These are phyloP conservation scores for Drosophila pseudoobscura DNA, from an alignment of 1,140 invertebrate genomes.

Conservation along the genomic window DNA sequence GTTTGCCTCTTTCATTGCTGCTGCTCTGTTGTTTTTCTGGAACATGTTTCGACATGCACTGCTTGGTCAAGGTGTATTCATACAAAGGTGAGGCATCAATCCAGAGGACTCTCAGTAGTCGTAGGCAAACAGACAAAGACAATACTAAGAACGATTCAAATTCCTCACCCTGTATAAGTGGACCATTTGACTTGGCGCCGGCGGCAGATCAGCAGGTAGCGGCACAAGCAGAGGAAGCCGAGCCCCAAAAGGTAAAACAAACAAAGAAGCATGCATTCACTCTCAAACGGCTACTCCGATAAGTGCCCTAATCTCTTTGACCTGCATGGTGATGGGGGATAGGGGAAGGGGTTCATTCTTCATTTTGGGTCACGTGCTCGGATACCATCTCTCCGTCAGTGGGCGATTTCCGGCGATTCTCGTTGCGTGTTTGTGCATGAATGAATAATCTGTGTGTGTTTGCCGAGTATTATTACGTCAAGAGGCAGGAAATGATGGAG, in stretches of 20 bases:
- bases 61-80: conserved; percentile 61
- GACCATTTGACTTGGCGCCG: conserved; percentile 47
- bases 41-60: conserved; percentile 77
- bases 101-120: too few relatives aligned
- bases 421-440: conserved; percentile 55
- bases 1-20: conserved; percentile 45
- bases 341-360: conserved; percentile 28
- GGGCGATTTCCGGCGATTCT: conserved; percentile 69
- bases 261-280: conserved; percentile 31
- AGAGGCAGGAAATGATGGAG: conserved; percentile 42
- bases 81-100: conserved; percentile 1
- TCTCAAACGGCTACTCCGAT: conserved; percentile 33
- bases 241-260: conserved; percentile 47
- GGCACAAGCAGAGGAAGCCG: conserved; percentile 9
- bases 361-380: conserved; percentile 69
- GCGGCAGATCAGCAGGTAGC: conserved; percentile 2
- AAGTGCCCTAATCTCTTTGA: conserved; percentile 67
- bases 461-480: conserved; percentile 57
- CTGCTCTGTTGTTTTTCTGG: conserved; percentile 37
- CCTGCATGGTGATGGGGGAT: conserved; percentile 27
- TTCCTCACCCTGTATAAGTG: too few relatives aligned
- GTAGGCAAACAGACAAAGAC: too few relatives aligned
- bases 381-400: conserved; percentile 78
- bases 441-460: conserved; percentile 70
- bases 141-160: too few relatives aligned